Conservation (phyloP, 2,888 invertebrate genomes). For the Anaspis maculata region DNA sequence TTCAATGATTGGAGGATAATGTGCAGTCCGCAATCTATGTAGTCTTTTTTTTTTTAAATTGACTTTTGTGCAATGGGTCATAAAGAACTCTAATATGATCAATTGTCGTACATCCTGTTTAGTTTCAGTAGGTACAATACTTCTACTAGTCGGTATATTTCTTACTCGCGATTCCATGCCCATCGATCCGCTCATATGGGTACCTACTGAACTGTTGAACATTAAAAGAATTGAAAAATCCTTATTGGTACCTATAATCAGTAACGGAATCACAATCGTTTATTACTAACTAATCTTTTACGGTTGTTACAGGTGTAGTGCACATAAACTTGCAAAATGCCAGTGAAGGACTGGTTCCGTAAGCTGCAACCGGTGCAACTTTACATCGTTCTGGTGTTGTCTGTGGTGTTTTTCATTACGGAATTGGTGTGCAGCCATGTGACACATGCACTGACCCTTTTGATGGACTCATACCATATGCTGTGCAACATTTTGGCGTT, state of each 20-base stretch:
- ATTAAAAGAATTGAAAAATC: too few species aligned
- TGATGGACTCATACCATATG: slow-evolving; percentile 91
- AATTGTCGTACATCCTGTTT: slow-evolving; percentile 13
- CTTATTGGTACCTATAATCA: too few species aligned
- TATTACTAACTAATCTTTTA: not conserved
- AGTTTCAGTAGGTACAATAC: slow-evolving; percentile 1
- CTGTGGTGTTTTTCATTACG: slow-evolving; percentile 67
- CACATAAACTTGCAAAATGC: too few species aligned
- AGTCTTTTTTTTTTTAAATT: too few species aligned
- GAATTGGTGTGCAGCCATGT: slow-evolving; percentile 81
- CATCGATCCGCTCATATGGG: too few species aligned
- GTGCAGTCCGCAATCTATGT: too few species aligned
- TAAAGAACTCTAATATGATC: slow-evolving; percentile 13
- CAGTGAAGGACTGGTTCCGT: slow-evolving; percentile 69
- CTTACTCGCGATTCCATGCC: too few species aligned
- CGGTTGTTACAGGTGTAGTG: not conserved
- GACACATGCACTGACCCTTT: slow-evolving; percentile 83
- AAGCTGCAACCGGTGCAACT: slow-evolving; percentile 67
- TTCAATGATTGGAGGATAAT: too few species aligned
- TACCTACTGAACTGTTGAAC: too few species aligned
- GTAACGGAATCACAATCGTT: not conserved
- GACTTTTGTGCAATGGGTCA: too few species aligned
- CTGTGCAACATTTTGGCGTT: slow-evolving; percentile 88
- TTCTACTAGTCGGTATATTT: too few species aligned
- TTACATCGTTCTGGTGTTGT: slow-evolving; percentile 63